Evolutionary conservation across 2,797 vertebrate species (phyloP).

Genomic region (Rhinogobio ventralis): DNA sequence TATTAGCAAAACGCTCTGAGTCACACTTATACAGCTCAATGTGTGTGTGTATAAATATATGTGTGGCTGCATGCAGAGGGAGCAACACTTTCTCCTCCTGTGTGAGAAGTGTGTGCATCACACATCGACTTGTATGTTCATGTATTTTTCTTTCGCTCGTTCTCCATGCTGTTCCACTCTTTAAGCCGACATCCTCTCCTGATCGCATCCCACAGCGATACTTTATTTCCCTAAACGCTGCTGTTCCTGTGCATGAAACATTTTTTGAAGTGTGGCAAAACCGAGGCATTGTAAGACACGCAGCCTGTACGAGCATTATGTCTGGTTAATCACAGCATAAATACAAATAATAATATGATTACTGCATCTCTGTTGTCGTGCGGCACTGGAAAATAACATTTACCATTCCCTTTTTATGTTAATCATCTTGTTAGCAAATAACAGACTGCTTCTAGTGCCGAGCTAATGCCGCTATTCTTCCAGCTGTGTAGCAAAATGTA

Average conservation of each 20-base stretch:
- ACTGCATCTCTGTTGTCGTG: conserved; percentile 74
- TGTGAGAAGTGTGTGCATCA: conserved; percentile 43
- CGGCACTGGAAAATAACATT: conserved; percentile 78
- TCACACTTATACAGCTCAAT: conserved; percentile 57
- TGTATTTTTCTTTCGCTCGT: conserved; percentile 14
- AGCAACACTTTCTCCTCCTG: conserved; percentile 38
- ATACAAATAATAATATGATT: conserved; percentile 85
- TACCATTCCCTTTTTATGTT: conserved; percentile 81
- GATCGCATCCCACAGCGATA: conserved; percentile 30
- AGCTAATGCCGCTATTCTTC: conserved; percentile 81
- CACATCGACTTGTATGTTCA: conserved; percentile 48
- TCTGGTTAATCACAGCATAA: conserved; percentile 81
- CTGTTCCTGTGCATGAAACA: conserved; percentile 24
- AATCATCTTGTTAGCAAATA: conserved; percentile 81
- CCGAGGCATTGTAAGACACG: conserved; percentile 68
- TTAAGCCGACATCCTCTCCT: conserved; percentile 14
- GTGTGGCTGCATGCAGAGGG: conserved; percentile 33
- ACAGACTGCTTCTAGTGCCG: conserved; percentile 75
- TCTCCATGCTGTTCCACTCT: conserved; percentile 23
- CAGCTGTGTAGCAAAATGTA: conserved; percentile 52
- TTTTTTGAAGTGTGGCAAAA: conserved; percentile 51
- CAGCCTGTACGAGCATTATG: conserved; percentile 75
- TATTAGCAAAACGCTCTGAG: conserved; percentile 70
- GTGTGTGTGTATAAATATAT: conserved; percentile 28
- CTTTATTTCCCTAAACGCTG: conserved; percentile 36